Evolutionary conservation across 2,888 invertebrate genomes (phyloP), one percentile per base, ranked within the genome.

Genomic region (Pseudoips prasinana): DNA sequence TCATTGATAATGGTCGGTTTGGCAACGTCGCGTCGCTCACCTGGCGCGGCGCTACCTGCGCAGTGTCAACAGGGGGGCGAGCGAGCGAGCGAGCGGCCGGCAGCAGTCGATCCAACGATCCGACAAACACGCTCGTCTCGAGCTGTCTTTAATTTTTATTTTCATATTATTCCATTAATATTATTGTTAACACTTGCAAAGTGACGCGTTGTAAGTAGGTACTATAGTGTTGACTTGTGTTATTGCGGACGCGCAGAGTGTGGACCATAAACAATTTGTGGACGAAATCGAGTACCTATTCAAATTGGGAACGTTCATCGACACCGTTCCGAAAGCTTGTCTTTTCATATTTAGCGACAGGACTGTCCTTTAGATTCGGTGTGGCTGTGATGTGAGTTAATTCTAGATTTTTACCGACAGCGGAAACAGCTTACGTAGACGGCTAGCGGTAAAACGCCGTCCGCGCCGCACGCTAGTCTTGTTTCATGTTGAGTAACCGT

Each of bases 41-140:
- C 85, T 86, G 85, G 85, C 83, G 75, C 73, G 84, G 85, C 83
- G 75, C 73, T 85, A 84, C 86, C 85, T 86, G 86, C 84, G 85
- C 85, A 84, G 65, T 84, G 85, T 70, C 86, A 85, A 82, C 78
- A 76, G 83, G 83, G 83, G 85, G 83, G 82, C 77, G 66, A 69
- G 76, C 74, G 57, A 63, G 56, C 65, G 32, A 61, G 60, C 75
- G 58, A 63, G 61, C 66, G 61, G 61, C 77, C 85, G 85, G 85
- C 82, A n/a, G 81, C 78, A 85, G 85, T 86, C 82, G 81, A 76
- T 73, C 73, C 75, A 57, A 62, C 74, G 76, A 77, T 66, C 73
- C 67, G 72, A 73, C 77, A 64, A 68, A 73, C 73, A 67, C 75
- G 78, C 76, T 72, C 71, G 82, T 69, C 63, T 69, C 64, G 65